Base-by-base conservation (phyloP, 2,113 vertebrate genomes). In the Lanius ludovicianus region DNA sequence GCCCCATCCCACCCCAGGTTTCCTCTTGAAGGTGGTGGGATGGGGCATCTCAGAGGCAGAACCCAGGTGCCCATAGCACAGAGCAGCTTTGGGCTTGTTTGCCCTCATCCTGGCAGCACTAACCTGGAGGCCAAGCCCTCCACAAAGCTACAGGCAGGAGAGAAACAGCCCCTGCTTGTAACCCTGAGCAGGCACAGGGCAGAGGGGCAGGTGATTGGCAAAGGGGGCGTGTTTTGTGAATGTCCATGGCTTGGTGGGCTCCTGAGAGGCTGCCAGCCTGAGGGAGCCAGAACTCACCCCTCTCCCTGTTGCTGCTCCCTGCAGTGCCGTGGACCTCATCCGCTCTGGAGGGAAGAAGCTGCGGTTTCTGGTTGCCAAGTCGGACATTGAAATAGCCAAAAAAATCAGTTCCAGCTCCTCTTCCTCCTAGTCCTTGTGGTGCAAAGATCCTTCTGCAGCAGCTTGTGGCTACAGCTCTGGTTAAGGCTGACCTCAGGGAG, bases 251-350 rank as follows among this genome's bases (percentile, higher is more conserved):
- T 49, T 52, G 60, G 52, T 37, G 50, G 68, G 64, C 11, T 84
- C 24, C 67, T 25, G 56, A 22, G 55, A 39, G 35, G 7, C 64
- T 64, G 57, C 37, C 64, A 80, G n/a, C 28, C 49, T 28, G 28
- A 0, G 55, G 30, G 55, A 64, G 16, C 27, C 60, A 63, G 41
- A 28, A 33, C 41, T 93, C 83, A 94, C 50, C 52, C 18, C 19
- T 67, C 30, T n/a, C 35, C 67, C 27, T 73, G 22, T 47, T 28
- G 81, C 91, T 49, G 19, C 33, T 76, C 77, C 55, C 82, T 71
- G 33, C 98, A 99, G 99, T 21, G 99, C 99, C 0, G 99, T 99
- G 95, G 99, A 99, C 53, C 98, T 99, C 97, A 99, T 99, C 96
- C 98, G 99, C 56, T 98, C 98, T 0, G 99, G 99, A 17, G 99